Evolutionary conservation across 2,888 invertebrate genomes (phyloP), one percentile per base, ranked within the genome.

Genomic region (Lithosia quadra): DNA sequence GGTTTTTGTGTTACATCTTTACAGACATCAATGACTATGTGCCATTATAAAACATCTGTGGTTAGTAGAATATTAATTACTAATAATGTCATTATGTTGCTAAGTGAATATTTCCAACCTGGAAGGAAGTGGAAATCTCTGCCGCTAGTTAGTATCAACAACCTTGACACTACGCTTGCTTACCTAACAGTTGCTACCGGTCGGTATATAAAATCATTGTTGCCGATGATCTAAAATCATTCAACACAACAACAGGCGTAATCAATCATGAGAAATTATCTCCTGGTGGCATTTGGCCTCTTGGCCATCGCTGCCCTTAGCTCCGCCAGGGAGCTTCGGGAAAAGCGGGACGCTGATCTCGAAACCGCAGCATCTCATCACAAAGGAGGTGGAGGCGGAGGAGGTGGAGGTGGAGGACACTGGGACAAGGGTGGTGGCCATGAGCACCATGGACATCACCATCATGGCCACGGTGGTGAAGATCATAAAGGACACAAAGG

Each of bases 401-500:
- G 58, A 58, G 58, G 58, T 1, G 88, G 87, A 0, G 85, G 85
- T 60, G 84, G 90, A 69, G n/a, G n/a, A n/a, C n/a, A n/a, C n/a
- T 89, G 89, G 88, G 92, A 91, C 73, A 91, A 91, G 76, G 97
- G 97, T 18, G 96, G 96, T 39, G 96, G 96, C 15, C 95, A 96
- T 74, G 96, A 96, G 95, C 95, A 96, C 78, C 96, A 96, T 80
- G 95, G 93, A 0, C 96, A 96, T 75, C 96, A 97, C 77, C 96
- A 96, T 84, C 95, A 95, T 67, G 95, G 96, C 24, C 95, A 96
- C 76, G 97, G 96, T 0, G 96, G 95, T 65, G 96, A 97, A 78
- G 96, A 95, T 59, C 96, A 97, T 79, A 97, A 97, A 79, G 96
- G 96, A 8, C 96, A 97, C 91, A 96, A 97, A 81, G 95, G 96